Conservation (phyloP, 2,888 invertebrate species). For the Lingula anatina region DNA sequence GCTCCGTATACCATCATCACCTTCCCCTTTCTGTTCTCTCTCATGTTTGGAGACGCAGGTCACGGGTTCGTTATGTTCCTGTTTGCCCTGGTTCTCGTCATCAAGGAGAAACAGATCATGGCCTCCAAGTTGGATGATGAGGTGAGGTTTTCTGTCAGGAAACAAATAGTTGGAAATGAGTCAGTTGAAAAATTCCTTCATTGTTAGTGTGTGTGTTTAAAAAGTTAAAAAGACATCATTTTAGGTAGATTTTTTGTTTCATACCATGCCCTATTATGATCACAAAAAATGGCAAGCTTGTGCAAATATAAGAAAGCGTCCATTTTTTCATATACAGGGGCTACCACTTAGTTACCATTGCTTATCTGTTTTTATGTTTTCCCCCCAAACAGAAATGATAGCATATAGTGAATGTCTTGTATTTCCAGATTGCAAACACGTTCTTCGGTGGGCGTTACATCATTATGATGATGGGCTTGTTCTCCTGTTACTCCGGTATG, state of each 20-base stretch:
- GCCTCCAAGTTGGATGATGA: conserved; percentile 87
- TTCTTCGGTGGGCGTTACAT: conserved; percentile 99
- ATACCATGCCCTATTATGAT: neutral
- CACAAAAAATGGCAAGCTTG: neutral
- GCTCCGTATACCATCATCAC: conserved; percentile 97
- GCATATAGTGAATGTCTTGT: too few species aligned
- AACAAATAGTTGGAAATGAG: conserved; percentile 12
- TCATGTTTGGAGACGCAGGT: conserved; percentile 97
- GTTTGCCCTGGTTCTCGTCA: conserved; percentile 91
- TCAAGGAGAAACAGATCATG: conserved; percentile 85
- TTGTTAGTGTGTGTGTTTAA: neutral
- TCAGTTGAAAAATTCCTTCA: neutral
- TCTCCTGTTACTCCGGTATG: conserved; percentile 96
- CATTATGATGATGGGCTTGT: conserved; percentile 92
- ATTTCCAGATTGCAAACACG: conserved; percentile 85
- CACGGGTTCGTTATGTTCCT: conserved; percentile 89
- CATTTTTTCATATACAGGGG: conserved; percentile 2
- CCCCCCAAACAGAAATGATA: too few species aligned
- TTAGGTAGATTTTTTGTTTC: neutral
- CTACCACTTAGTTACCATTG: too few species aligned
- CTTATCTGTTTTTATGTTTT: too few species aligned
- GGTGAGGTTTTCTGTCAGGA: conserved; percentile 57
- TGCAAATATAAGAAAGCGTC: neutral
- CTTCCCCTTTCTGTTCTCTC: conserved; percentile 95
- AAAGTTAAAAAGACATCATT: neutral